phyloP scores from a whole-genome alignment of 2,888 invertebrate genomes.

The Onthophagus sagittarius region DNA sequence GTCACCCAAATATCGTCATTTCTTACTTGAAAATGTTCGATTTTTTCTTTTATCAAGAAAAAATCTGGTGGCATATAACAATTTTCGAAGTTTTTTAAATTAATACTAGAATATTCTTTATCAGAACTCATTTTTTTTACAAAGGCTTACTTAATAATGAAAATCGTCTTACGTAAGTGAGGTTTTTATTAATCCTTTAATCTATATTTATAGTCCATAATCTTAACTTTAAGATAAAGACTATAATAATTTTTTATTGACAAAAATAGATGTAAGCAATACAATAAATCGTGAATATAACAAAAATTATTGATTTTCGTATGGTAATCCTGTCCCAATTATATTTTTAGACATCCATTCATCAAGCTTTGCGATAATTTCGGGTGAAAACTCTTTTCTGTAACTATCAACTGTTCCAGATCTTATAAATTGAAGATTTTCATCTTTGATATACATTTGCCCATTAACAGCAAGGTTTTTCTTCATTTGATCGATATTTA shows the following conservation, averaged over 20 bases:
- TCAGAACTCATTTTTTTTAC: no score
- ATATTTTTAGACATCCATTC: conserved; percentile 61
- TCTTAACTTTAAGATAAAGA: no score
- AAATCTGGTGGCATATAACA: conserved; percentile 3
- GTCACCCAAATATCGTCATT: conserved; percentile 51
- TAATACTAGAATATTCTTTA: background rate
- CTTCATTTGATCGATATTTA: conserved; percentile 54
- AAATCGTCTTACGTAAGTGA: no score
- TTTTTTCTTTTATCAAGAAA: conserved; percentile 13
- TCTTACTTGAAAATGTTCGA: conserved; percentile 45
- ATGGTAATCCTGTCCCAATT: conserved; percentile 38
- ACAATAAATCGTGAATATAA: background rate
- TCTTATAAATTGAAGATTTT: conserved; percentile 40
- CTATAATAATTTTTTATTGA: background rate
- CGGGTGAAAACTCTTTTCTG: conserved; percentile 58
- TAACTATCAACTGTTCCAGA: conserved; percentile 42
- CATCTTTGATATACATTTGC: background rate
- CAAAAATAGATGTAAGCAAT: background rate
- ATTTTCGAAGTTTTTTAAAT: background rate
- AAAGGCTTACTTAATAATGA: no score
- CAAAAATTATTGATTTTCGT: background rate
- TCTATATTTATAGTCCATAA: no score
- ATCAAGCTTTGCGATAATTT: conserved; percentile 65
- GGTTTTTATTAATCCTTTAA: no score
- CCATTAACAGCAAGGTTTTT: conserved; percentile 51